phyloP scores from a whole-genome alignment of 2,113 vertebrate genomes.

The Melanerpes formicivorus region DNA sequence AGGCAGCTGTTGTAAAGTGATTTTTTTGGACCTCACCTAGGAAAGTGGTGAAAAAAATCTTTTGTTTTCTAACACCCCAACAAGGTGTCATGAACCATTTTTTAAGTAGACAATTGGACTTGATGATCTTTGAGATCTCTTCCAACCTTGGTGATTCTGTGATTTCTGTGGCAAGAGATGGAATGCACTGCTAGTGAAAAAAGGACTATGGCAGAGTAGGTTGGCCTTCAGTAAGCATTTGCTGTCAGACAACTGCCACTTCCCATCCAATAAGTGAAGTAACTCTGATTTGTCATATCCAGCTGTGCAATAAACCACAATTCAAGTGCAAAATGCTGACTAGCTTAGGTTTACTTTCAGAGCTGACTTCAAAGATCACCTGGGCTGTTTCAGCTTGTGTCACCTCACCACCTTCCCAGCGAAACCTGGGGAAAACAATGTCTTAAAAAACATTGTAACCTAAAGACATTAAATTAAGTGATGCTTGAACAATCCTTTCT shows the following conservation, averaged over 20 bases:
- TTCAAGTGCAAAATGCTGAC: neutral
- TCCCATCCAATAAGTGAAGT: neutral
- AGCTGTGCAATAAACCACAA: neutral
- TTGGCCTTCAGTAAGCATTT: accelerated
- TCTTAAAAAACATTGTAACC: accelerated
- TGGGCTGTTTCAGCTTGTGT: no score
- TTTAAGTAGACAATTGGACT: no score
- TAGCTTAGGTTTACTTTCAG: neutral
- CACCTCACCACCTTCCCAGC: accelerated
- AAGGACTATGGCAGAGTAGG: accelerated
- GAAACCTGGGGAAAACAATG: neutral
- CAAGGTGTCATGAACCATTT: no score
- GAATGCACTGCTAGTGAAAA: no score
- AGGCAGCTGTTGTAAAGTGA: neutral
- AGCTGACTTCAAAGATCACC: neutral
- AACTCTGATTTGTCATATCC: accelerated
- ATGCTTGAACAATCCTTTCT: accelerated
- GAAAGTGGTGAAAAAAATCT: neutral
- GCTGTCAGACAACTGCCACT: accelerated
- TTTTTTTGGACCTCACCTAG: accelerated
- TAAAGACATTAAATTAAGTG: neutral
- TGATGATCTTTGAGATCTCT: no score
- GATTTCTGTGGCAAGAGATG: no score
- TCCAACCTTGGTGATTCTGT: no score
- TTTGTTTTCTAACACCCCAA: neutral